Conservation (phyloP, 2,888 invertebrate genomes). For the Acrocera orbiculus region DNA sequence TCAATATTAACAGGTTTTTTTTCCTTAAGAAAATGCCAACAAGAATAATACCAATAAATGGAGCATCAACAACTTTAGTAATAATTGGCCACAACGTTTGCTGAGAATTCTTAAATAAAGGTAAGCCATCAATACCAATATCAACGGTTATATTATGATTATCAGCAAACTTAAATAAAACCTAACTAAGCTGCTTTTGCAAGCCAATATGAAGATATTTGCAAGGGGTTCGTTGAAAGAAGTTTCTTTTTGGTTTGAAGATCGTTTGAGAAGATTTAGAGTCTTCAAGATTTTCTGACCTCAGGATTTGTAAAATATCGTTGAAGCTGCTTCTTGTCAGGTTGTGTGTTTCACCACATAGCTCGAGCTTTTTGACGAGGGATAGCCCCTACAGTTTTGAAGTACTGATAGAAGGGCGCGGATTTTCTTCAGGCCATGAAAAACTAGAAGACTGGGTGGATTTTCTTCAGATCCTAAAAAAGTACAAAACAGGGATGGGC, state of each 20-base stretch:
- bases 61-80: slow-evolving; percentile 1
- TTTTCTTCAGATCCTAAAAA: too few relatives aligned
- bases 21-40: slow-evolving; percentile 5
- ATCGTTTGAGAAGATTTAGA: not conserved
- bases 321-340: not conserved
- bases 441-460: too few relatives aligned
- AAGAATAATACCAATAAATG: slow-evolving; percentile 1
- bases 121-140: slow-evolving; percentile 7
- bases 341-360: not conserved
- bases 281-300: not conserved
- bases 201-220: slow-evolving; percentile 4
- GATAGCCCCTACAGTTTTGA: too few relatives aligned
- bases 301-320: slow-evolving; percentile 1
- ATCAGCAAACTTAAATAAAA: not conserved
- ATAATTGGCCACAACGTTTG: slow-evolving; percentile 6
- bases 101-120: slow-evolving; percentile 3
- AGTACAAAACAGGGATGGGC: too few relatives aligned
- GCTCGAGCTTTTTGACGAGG: not conserved
- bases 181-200: not conserved
- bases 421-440: too few relatives aligned
- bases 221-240: slow-evolving; percentile 5
- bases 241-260: not conserved
- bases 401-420: too few relatives aligned
- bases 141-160: slow-evolving; percentile 1
- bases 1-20: slow-evolving; percentile 5